phyloP scores from a whole-genome alignment of 2,113 vertebrate genomes.

The human (Homo sapiens) region DNA sequence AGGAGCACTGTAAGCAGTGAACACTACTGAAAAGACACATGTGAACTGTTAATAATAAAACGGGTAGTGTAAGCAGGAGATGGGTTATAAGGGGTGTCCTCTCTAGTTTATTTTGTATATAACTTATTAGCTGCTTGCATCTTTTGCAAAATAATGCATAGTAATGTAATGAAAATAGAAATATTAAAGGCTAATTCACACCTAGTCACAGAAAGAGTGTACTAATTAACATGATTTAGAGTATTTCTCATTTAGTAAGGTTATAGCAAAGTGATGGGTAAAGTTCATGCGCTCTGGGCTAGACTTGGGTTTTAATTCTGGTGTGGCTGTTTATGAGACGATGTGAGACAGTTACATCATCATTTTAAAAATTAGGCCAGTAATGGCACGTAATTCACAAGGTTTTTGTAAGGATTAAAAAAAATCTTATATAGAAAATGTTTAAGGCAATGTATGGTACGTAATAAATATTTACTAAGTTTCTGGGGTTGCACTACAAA shows the following conservation, averaged over 20 bases:
- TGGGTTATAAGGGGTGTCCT: background rate
- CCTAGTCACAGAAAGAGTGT: background rate
- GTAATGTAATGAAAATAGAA: background rate
- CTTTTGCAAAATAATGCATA: background rate
- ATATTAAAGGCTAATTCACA: background rate
- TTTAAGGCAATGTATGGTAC: background rate
- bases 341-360: background rate
- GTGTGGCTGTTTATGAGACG: background rate
- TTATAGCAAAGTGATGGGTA: background rate
- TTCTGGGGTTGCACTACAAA: background rate
- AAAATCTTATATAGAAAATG: background rate
- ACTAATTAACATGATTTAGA: background rate
- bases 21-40: background rate
- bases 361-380: background rate
- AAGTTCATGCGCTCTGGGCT: background rate
- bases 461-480: background rate
- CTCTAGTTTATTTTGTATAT: background rate
- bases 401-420: background rate
- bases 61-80: background rate
- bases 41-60: background rate
- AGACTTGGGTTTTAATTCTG: background rate
- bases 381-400: background rate
- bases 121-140: background rate
- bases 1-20: background rate
- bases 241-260: background rate